Evolutionary conservation across 2,888 invertebrate genomes (phyloP), one percentile per base, ranked within the genome.

Genomic region (Drosophila merina): DNA sequence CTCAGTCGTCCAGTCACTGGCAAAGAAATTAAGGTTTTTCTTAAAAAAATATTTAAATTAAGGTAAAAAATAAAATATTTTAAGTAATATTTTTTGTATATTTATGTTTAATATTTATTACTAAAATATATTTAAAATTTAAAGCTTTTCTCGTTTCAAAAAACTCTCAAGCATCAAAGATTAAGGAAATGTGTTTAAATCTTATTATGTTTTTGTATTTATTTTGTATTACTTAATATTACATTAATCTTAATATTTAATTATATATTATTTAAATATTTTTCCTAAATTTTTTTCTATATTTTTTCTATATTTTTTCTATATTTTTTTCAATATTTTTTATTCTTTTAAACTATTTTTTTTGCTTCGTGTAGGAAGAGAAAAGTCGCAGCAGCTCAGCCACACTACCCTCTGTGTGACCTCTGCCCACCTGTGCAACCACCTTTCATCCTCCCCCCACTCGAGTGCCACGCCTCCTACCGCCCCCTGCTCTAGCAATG

Each of bases 381-480:
- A 40, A 7, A 8, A 40, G 40, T 40, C 74, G 67, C 78, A 78
- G 79, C 81, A 78, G 78, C 60, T 59, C 60, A 25, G 59, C 59
- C 40, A 40, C 14, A 40, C 54, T 48, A 68, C 12, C 63, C 63
- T 33, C 50, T 31, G 49, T 28, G 49, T 81, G 81, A 81, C 81
- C 81, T 85, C 86, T 85, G 50, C 76, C 56, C 62, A 58, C 71
- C 73, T 54, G 52, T 49, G 49, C 68, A 69, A 50, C 67, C 54
- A 42, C 50, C 49, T 54, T 26, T 31, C 36, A 49, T 33, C 45
- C 64, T 57, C 66, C 67, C 49, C 10, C 30, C 14, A 14, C 14
- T 1, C 20, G 54, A 42, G 28, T 20, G 26, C 14, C 25, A 14
- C 14, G 36, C 36, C 42, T 36, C 26, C 57, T 10, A 14, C 14